Conservation (phyloP, 23 tunicate genomes). For the Diplosoma virens region DNA sequence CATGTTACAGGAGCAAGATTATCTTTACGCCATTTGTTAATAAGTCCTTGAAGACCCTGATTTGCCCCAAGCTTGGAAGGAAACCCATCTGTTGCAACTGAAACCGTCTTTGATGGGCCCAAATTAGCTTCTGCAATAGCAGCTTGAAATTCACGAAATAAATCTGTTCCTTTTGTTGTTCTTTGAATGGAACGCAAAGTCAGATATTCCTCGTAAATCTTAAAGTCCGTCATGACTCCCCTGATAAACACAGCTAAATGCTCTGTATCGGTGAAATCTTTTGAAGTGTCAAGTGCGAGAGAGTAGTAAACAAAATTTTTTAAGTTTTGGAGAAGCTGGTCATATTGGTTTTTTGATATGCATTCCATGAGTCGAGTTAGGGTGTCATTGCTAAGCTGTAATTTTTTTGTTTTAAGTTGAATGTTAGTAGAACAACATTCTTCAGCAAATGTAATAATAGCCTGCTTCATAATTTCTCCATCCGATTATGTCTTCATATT, state of each 20-base stretch:
- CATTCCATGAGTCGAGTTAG: slow-evolving; percentile 16
- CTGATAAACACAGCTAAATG: slow-evolving; percentile 38
- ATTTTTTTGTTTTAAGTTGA: slow-evolving; percentile 6
- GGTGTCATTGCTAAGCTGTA: slow-evolving; percentile 19
- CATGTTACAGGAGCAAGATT: slow-evolving; percentile 46
- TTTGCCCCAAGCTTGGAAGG: slow-evolving; percentile 40
- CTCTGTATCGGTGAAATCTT: slow-evolving; percentile 18
- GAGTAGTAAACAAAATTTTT: no score
- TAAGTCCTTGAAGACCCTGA: slow-evolving; percentile 51
- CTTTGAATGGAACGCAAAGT: slow-evolving; percentile 33
- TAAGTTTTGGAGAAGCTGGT: slow-evolving; percentile 12
- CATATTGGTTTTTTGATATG: slow-evolving; percentile 11
- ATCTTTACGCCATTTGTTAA: slow-evolving; percentile 48
- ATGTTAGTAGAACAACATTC: background rate
- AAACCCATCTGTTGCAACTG: slow-evolving; percentile 55
- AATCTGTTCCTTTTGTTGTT: slow-evolving; percentile 29
- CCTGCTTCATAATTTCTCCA: slow-evolving; percentile 9
- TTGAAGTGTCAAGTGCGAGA: slow-evolving; percentile 7
- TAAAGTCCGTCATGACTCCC: slow-evolving; percentile 26
- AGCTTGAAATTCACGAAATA: no score
- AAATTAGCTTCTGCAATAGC: slow-evolving; percentile 26
- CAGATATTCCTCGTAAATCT: slow-evolving; percentile 31
- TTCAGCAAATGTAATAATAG: background rate
- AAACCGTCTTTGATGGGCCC: slow-evolving; percentile 16
- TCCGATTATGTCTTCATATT: slow-evolving; percentile 40